Evolutionary conservation across 1,140 invertebrate genomes (phyloP), one percentile per base, ranked within the genome.

Genomic region (Rhagoletis pomonella): DNA sequence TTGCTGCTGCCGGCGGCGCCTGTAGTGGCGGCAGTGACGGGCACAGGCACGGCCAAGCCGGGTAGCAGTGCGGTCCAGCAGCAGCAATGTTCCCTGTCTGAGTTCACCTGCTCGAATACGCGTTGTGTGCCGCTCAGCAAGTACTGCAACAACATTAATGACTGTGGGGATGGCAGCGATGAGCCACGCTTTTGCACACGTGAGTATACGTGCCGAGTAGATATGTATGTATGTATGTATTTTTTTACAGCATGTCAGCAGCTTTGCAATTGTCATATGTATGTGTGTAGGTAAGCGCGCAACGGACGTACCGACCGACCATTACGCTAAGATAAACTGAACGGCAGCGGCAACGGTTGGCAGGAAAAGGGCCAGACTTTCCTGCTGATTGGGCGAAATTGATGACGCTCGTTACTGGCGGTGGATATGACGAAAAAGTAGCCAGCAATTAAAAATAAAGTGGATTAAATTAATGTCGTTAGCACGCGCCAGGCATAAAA

Each of bases 131-230:
- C 96, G 86, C 94, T 96, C 85, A 97, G 97, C 93, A 95, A 96
- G 91, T 97, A 95, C 93, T 98, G 97, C 94, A 96, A 98, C 92
- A 96, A 96, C 89, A 94, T 95, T 88, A 96, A 97, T 93, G 96
- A 98, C 91, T 98, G 97, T 90, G 96, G 96, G 1, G 97, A 98
- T 91, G 95, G 95, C 55, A 96, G 96, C 64, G 97, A 98, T 93
- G 97, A 98, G 92, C 96, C 96, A 50, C 94, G 96, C 90, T 96
- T 96, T 92, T 98, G 97, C 91, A 97, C 97, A 93, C 96, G 97
- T 98, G 93, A 97, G 97, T 97, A 88, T 97, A 88, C 19, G 59
- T 85, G 12, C 19, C 29, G n/a, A 65, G 7, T 55, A 58, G 29
- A 29, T 29, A 29, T 29, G 1, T 29, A 29, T 29, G 29, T 29